Conservation (phyloP, 2,888 invertebrate species). For the Cecidostiba fungosa region DNA sequence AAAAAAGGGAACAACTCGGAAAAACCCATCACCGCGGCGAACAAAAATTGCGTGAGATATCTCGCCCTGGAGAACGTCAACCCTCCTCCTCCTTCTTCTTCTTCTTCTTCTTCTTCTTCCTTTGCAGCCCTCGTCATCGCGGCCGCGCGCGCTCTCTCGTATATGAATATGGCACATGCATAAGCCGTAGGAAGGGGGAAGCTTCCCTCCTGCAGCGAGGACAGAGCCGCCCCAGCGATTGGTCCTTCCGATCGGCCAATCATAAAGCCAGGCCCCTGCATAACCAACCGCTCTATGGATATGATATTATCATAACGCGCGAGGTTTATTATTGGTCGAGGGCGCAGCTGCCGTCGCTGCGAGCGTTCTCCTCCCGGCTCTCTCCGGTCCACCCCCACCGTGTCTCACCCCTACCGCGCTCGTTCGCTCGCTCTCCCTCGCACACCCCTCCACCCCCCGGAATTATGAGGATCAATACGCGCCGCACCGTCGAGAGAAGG, state of each 20-base stretch:
- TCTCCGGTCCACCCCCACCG: conserved; percentile 67
- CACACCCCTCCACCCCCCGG: conserved; percentile 70
- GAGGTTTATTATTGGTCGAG: conserved; percentile 79
- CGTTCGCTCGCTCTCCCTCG: conserved; percentile 57
- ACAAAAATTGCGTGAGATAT: conserved; percentile 57
- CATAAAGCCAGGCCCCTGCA: conserved; percentile 68
- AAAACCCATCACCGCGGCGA: conserved; percentile 21
- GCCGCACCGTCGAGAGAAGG: conserved; percentile 63
- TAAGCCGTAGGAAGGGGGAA: neutral
- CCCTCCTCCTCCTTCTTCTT: neutral
- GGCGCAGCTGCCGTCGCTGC: conserved; percentile 71
- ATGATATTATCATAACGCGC: conserved; percentile 80
- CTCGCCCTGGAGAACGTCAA: conserved; percentile 39
- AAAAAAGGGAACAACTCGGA: conserved; percentile 21
- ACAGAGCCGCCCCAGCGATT: conserved; percentile 30
- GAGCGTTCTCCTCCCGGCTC: conserved; percentile 71
- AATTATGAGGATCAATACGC: conserved; percentile 80
- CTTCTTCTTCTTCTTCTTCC: neutral
- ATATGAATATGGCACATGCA: conserved; percentile 58
- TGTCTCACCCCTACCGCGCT: conserved; percentile 58
- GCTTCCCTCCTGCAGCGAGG: neutral
- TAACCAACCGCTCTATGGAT: conserved; percentile 76
- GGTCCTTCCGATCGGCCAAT: conserved; percentile 72
- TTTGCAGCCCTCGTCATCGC: conserved; percentile 29
- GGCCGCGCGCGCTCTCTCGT: neutral